Base-by-base conservation (phyloP, 1,140 invertebrate genomes). In the Brachionus manjavacas region DNA sequence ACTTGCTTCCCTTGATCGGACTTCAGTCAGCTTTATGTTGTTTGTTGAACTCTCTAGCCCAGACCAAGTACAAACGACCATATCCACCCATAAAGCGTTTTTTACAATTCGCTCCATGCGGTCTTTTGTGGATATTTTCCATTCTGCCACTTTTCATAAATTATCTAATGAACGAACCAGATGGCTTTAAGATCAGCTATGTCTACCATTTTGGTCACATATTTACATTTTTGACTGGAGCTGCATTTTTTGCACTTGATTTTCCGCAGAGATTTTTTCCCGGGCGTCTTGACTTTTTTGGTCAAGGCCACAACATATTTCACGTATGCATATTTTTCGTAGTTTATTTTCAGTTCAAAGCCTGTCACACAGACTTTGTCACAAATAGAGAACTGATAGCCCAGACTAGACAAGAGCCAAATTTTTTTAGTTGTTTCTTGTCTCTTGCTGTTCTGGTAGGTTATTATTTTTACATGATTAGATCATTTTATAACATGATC, bases 181-280 rank as follows among this genome's bases (percentile, higher is more conserved):
- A 43, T 12, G 79, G 25, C 4, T 64, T 81, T 2, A 64, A 41
- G 12, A 81, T 81, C 16, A 60, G 41, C 39, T 81, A 81, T 68
- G 28, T 1, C 3, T 83, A 46, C 31, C 81, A 83, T 52, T 46
- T 72, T 23, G 12, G 41, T 49, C 81, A 83, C 11, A 39, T 83
- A 7, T 52, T 83, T 35, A 49, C 52, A 16, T 83, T 83, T 70
- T 35, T 83, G 23, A 2, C 68, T 9, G 81, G 81, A 25, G 81
- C 81, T 12, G 41, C 60, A 4, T 68, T 83, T 35, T 83, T 83
- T 83, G 81, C 60, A 8, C 35, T 83, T 20, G 81, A 83, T 43
- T 70, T 83, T 68, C 81, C 81, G 28, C 81, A 83, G 52, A 64
- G 81, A 11, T 83, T n/a, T 20, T 83, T 68, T 83, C 81, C 81